Percentiles rank a stretch among this genome's conserved stretches.
Conservation (phyloP, 2,888 invertebrate genomes). For the Lycocerus yunnanus region DNA sequence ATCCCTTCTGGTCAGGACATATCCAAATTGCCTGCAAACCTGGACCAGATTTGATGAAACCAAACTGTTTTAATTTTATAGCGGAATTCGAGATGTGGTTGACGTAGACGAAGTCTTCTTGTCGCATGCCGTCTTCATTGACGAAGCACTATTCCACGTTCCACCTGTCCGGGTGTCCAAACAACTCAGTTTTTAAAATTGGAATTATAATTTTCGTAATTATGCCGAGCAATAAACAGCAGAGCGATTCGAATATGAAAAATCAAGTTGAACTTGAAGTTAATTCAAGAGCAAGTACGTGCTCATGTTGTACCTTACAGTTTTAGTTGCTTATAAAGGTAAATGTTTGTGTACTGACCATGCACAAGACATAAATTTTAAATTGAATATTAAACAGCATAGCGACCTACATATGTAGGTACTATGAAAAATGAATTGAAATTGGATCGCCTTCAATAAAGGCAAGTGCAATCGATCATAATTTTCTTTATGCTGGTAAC, state of each 20-base stretch:
- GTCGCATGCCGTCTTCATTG: not conserved
- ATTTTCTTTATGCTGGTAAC: not conserved
- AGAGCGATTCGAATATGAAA: not conserved
- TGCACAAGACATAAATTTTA: slow-evolving; percentile 34
- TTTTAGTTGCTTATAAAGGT: slow-evolving; percentile 20
- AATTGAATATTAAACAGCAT: slow-evolving; percentile 34
- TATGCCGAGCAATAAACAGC: not conserved
- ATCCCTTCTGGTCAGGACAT: not conserved
- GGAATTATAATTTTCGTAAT: not conserved
- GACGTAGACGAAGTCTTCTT: not conserved
- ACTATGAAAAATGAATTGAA: not conserved
- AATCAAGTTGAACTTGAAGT: not conserved
- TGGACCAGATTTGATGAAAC: not conserved
- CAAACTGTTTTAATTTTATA: not conserved
- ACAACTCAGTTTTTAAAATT: not conserved
- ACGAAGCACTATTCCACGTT: not conserved
- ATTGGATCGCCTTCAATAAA: not conserved
- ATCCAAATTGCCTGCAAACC: not conserved
- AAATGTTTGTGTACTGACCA: slow-evolving; percentile 34
- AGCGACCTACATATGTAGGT: slow-evolving; percentile 47
- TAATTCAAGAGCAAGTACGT: slow-evolving; percentile 17
- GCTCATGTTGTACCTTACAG: slow-evolving; percentile 15
- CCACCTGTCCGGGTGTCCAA: not conserved
- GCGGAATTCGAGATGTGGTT: not conserved
- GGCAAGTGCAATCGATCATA: not conserved